Evolutionary conservation across 1,140 invertebrate genomes (phyloP).

Genomic region (Gryon sp.): DNA sequence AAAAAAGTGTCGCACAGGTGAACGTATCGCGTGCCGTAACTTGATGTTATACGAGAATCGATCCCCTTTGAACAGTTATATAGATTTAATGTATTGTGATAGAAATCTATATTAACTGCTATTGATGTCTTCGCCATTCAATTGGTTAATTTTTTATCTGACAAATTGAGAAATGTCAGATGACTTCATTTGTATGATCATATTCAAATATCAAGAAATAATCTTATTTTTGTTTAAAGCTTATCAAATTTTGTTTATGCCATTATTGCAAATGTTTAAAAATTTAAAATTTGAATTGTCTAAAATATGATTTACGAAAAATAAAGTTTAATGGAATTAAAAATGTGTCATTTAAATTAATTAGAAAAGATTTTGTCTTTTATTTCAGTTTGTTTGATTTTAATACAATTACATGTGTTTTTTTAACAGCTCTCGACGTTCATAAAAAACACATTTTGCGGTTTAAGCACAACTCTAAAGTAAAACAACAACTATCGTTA

Average conservation of each 20-base stretch:
- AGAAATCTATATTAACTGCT: slow-evolving; percentile 38
- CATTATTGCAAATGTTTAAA: no score
- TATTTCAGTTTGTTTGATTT: no score
- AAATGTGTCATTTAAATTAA: no score
- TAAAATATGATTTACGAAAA: no score
- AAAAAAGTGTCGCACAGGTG: slow-evolving; percentile 32
- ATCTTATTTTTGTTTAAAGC: no score
- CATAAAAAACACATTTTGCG: slow-evolving; percentile 17
- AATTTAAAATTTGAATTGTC: no score
- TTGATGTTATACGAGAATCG: slow-evolving; percentile 25
- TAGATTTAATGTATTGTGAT: slow-evolving; percentile 26
- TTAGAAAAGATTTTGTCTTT: no score
- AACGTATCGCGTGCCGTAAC: slow-evolving; percentile 27
- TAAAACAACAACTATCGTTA: slow-evolving; percentile 8
- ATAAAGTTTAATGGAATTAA: no score
- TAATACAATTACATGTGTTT: slow-evolving; percentile 24
- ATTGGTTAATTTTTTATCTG: no score
- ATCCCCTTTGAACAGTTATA: slow-evolving; percentile 23
- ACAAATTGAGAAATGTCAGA: slow-evolving; percentile 1
- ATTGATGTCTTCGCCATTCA: slow-evolving; percentile 36
- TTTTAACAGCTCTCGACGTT: slow-evolving; percentile 12
- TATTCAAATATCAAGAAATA: no score
- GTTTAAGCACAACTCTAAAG: not conserved
- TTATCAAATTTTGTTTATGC: no score
- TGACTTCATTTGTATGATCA: no score